phyloP scores from a whole-genome alignment of 2,797 vertebrate species.

The Buceros bicornis region DNA sequence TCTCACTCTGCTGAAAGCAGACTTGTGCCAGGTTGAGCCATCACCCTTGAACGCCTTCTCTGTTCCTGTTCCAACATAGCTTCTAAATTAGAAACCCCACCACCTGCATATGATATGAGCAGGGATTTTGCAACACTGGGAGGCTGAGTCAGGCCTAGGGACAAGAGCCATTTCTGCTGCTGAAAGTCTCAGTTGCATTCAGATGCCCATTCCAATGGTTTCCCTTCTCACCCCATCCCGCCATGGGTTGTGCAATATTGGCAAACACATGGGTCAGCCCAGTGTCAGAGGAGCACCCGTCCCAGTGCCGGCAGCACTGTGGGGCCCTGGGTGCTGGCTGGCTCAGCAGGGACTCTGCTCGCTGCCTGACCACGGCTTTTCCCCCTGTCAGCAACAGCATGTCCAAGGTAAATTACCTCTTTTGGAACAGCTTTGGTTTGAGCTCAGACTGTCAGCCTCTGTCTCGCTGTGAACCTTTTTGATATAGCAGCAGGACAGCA shows the following conservation, averaged over 20 bases:
- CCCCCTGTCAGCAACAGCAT: background rate
- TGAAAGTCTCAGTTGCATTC: background rate
- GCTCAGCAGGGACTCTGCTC: background rate
- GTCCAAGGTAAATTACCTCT: slow-evolving; percentile 11
- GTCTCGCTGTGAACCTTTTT: background rate
- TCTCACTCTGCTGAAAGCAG: background rate
- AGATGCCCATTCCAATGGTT: background rate
- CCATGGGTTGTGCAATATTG: background rate
- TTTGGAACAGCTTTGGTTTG: background rate
- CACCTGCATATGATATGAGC: background rate
- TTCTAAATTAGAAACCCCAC: slow-evolving; percentile 40
- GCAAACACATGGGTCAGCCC: background rate
- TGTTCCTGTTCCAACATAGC: slow-evolving; percentile 6
- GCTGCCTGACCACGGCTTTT: background rate
- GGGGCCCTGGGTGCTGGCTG: background rate
- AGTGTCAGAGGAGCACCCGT: background rate
- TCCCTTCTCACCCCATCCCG: background rate
- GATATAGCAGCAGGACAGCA: background rate
- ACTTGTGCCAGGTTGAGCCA: background rate
- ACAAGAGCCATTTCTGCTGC: background rate
- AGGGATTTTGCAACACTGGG: slow-evolving; percentile 37
- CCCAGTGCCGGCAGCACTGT: background rate
- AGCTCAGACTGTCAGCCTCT: background rate
- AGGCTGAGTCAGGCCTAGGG: slow-evolving; percentile 8
- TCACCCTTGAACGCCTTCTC: background rate